Percentiles rank a stretch among this genome's conserved stretches.
These are phyloP conservation scores for Spinus olivaceus DNA, from an alignment of 2,797 vertebrate genomes.

Conservation along the genomic window DNA sequence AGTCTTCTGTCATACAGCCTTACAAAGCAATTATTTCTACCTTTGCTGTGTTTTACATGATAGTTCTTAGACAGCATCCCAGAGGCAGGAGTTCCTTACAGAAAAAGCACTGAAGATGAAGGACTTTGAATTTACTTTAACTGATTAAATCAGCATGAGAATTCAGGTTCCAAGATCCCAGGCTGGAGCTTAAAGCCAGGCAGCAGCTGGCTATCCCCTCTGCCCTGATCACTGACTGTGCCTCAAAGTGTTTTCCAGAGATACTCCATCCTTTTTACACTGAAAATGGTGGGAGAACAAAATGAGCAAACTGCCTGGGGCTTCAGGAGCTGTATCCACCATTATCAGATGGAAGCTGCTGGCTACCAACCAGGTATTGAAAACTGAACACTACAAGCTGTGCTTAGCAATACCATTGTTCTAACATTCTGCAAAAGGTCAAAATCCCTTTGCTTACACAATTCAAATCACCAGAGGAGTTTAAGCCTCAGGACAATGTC, in stretches of 20 bases:
- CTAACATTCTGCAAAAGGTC: background rate
- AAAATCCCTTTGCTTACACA: background rate
- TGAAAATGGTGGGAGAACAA: background rate
- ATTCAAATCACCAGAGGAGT: background rate
- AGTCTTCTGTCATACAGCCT: background rate
- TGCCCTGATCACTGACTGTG: background rate
- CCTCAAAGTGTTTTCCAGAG: background rate
- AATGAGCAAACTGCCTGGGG: background rate
- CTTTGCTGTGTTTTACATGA: background rate
- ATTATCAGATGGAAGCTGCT: constrained; percentile 10
- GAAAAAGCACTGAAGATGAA: background rate
- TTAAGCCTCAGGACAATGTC: constrained; percentile 33
- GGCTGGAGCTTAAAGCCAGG: background rate
- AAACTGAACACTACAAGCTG: background rate
- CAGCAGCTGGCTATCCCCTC: background rate
- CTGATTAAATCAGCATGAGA: background rate
- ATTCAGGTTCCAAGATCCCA: background rate
- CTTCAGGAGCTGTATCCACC: background rate
- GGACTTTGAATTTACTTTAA: background rate
- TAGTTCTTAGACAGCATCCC: background rate
- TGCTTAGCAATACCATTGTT: constrained; percentile 45
- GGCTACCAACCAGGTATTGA: background rate
- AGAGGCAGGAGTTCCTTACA: background rate
- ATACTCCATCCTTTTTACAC: background rate
- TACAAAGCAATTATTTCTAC: background rate